Evolutionary conservation across 2,888 invertebrate species (phyloP).

Genomic region (Pyrochroa serraticornis): DNA sequence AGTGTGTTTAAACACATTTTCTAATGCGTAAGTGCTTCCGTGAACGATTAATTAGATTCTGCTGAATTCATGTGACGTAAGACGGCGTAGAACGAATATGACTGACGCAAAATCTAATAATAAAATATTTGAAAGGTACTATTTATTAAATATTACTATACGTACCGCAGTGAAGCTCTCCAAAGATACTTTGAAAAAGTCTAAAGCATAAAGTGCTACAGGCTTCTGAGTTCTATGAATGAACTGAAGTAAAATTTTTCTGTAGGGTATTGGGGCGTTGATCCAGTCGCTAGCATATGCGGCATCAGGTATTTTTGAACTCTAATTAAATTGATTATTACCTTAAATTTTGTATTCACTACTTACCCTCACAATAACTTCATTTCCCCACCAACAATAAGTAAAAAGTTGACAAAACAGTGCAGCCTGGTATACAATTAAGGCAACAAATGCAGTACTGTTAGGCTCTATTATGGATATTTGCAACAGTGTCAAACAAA

Average conservation of each 20-base stretch:
- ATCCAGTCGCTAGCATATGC: slow-evolving; percentile 19
- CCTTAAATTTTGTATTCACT: not conserved
- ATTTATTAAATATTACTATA: not conserved
- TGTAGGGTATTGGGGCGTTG: not conserved
- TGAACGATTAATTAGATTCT: not conserved
- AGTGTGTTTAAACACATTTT: too few relatives aligned
- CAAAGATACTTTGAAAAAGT: slow-evolving; percentile 14
- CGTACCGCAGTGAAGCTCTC: slow-evolving; percentile 11
- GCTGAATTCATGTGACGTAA: slow-evolving; percentile 4
- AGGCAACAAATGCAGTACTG: not conserved
- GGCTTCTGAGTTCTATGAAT: slow-evolving; percentile 14
- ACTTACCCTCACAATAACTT: slow-evolving; percentile 9
- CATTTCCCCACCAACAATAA: slow-evolving; percentile 10
- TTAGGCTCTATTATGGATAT: not conserved
- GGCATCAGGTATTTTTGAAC: slow-evolving; percentile 10
- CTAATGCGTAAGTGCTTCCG: too few relatives aligned
- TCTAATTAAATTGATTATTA: slow-evolving; percentile 5
- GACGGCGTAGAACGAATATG: slow-evolving; percentile 14
- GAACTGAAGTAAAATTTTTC: slow-evolving; percentile 9
- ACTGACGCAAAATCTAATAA: slow-evolving; percentile 14
- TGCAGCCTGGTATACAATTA: not conserved
- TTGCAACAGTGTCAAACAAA: not conserved
- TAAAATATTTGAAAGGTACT: too few relatives aligned
- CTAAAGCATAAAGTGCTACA: slow-evolving; percentile 10
- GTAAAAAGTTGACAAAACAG: not conserved